A percentile compares a stretch with the other conserved stretches of the same genome.
These are phyloP conservation scores for Cylloceria caligata DNA, from an alignment of 2,888 invertebrate species.

Conservation along the genomic window DNA sequence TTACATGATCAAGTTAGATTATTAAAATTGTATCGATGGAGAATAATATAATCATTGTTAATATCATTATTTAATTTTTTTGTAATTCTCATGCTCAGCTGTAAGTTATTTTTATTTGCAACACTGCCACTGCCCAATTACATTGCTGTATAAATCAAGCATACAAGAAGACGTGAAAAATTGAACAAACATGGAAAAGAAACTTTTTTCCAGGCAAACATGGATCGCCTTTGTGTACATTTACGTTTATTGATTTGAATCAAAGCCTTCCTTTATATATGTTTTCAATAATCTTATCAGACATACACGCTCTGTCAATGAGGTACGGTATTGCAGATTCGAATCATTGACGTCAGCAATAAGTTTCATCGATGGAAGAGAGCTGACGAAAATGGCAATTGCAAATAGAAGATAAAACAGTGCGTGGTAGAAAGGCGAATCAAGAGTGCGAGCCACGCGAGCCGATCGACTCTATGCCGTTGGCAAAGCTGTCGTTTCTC, in stretches of 20 bases:
- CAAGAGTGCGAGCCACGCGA: conserved; percentile 30
- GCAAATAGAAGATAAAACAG: conserved; percentile 10
- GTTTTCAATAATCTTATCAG: conserved; percentile 20
- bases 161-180: neutral
- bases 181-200: neutral
- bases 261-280: neutral
- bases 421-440: conserved; percentile 19
- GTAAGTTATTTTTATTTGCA: neutral
- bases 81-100: neutral
- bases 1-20: neutral
- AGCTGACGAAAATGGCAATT: conserved; percentile 33
- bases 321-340: conserved; percentile 10
- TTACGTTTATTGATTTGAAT: neutral
- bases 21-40: neutral
- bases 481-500: conserved; percentile 45
- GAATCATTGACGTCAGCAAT: conserved; percentile 38
- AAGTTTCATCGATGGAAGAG: conserved; percentile 17
- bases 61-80: neutral
- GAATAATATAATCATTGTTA: neutral
- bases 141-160: neutral
- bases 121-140: neutral
- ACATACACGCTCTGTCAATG: conserved; percentile 24
- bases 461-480: conserved; percentile 32
- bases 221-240: neutral
- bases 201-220: conserved; percentile 2